Evolutionary conservation across 2,888 invertebrate genomes (phyloP), one percentile per base, ranked within the genome.

Genomic region (Alviniconcha strummeri): DNA sequence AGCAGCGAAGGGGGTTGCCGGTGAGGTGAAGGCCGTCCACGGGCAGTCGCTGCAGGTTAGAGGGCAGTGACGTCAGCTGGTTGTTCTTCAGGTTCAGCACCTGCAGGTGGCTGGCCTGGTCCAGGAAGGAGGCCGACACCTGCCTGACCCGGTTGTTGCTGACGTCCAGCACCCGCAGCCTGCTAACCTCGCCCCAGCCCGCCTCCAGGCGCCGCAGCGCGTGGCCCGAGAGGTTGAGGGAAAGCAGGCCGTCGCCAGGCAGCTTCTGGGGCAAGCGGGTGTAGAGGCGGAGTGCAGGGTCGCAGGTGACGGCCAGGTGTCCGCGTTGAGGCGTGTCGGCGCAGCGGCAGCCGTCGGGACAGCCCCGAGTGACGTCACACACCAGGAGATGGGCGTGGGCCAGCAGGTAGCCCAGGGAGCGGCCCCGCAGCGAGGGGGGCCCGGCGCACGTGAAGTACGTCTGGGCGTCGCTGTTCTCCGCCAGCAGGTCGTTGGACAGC

Each of bases 131-230:
- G 55, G 52, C 13, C 74, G 54, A 74, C 74, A 74, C 74, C 54
- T 74, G 74, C 36, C 17, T 74, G 15, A 74, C 74, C 74, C 52
- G 74, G 15, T 74, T 74, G 54, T 74, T 52, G 54, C 74, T 74
- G 74, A 74, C 74, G 54, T 74, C 74, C 36, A 74, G 74, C 54
- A 74, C 52, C 74, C 54, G 36, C 52, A 74, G 54, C 54, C 74
- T 74, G 74, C 74, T 74, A 54, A 74, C 15, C 11, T 74, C 74
- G 52, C 74, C 36, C 4, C 13, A 15, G 15, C 54, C 74, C 13
- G 74, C 74, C 54, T 74, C 52, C 11, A 74, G 54, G 17, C 52
- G 52, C 15, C 74, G 9, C 11, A 74, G 74, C 52, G 52, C 74
- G 15, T 74, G 74, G 15, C 52, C 7, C 52, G 74, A 74, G 52